Conservation (phyloP, 1,140 invertebrate species). For the Rhagoletis pomonella region DNA sequence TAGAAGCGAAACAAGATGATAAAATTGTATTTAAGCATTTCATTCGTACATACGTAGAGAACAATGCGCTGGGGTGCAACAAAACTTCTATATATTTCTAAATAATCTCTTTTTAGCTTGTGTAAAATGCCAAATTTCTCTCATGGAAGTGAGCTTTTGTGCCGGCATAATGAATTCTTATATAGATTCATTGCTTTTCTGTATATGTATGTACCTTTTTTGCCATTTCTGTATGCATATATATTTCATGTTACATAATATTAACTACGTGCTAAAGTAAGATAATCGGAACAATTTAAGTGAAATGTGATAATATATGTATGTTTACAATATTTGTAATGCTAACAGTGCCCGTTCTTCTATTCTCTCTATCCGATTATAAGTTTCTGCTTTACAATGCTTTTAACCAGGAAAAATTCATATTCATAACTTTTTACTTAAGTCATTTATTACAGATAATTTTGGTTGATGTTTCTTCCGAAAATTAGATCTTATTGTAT, state of each 20-base stretch:
- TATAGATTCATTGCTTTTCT: conserved; percentile 2
- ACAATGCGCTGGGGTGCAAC: background rate
- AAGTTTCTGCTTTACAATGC: background rate
- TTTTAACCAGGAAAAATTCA: background rate
- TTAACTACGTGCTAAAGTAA: conserved; percentile 7
- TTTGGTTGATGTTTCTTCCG: conserved; percentile 9
- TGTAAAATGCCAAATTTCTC: conserved; percentile 9
- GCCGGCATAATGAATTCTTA: background rate
- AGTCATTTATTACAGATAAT: conserved; percentile 40
- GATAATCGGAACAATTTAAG: background rate
- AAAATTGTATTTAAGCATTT: background rate
- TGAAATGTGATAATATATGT: background rate
- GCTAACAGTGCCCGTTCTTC: background rate
- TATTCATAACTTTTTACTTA: conserved; percentile 30
- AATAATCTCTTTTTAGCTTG: background rate
- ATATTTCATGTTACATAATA: conserved; percentile 31
- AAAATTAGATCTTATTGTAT: background rate
- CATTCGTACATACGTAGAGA: background rate
- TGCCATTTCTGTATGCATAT: background rate
- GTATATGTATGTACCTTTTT: background rate
- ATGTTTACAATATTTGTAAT: background rate
- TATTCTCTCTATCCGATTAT: background rate
- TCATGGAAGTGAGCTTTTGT: background rate
- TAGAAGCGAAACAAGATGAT: background rate
- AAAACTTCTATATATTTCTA: background rate